Evolutionary conservation across 2,797 vertebrate species (phyloP).

Genomic region (Sebastes steindachneri): DNA sequence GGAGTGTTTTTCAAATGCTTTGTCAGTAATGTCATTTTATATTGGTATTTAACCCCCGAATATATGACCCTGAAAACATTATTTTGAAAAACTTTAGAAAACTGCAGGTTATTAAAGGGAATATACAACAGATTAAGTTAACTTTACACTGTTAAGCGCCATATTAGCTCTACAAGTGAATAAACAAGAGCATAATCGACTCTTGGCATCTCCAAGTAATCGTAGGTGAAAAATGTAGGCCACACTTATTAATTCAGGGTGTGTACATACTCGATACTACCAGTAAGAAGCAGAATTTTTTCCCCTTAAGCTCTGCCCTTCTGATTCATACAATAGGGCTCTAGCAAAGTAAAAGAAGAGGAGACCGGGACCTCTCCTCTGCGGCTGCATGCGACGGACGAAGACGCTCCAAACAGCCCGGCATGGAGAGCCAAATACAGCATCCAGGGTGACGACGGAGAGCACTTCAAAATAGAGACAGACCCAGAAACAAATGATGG

Average conservation of each 20-base stretch:
- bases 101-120: not conserved
- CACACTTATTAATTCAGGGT: not conserved
- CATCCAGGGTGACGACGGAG: conserved; percentile 56
- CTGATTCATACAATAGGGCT: conserved; percentile 45
- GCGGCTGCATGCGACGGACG: conserved; percentile 69
- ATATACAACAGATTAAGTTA: not conserved
- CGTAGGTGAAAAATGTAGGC: not conserved
- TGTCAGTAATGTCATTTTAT: not conserved
- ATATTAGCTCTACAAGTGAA: not conserved
- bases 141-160: not conserved
- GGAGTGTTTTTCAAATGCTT: not conserved
- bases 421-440: conserved; percentile 75
- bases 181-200: not conserved
- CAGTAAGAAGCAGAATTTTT: not conserved
- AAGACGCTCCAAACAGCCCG: conserved; percentile 47
- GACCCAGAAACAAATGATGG: conserved; percentile 81
- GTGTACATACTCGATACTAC: not conserved
- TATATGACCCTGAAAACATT: not conserved
- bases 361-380: conserved; percentile 60
- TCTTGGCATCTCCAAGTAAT: not conserved
- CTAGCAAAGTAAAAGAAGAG: conserved; percentile 64
- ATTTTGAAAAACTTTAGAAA: not conserved
- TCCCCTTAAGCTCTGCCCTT: not conserved
- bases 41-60: not conserved
- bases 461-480: conserved; percentile 71